Conservation (phyloP, 2,888 invertebrate genomes). For the Drosophila melanocephala region DNA sequence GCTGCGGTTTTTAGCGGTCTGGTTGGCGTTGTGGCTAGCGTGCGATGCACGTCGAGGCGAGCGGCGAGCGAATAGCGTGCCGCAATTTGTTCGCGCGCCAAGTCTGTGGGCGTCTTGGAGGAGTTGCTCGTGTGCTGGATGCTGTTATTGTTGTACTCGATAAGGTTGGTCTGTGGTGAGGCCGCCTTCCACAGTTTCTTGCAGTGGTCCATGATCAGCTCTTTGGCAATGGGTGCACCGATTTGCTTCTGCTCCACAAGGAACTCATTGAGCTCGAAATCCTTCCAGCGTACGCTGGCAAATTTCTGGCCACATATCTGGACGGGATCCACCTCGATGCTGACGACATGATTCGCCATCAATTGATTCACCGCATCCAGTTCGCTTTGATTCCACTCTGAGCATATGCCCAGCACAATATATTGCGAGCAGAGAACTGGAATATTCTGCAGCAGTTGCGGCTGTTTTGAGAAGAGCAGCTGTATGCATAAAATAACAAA, state of each 20-base stretch:
- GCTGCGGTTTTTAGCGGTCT: conserved; percentile 39
- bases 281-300: conserved; percentile 83
- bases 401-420: conserved; percentile 82
- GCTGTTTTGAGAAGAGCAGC: conserved; percentile 82
- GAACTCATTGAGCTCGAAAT: conserved; percentile 82
- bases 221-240: conserved; percentile 80
- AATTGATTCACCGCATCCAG: conserved; percentile 75
- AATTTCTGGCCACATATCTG: conserved; percentile 82
- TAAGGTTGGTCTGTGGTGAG: conserved; percentile 40
- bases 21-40: conserved; percentile 33
- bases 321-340: conserved; percentile 67
- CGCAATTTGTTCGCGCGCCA: conserved; percentile 74
- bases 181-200: conserved; percentile 76
- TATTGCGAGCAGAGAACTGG: conserved; percentile 81
- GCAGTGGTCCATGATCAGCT: conserved; percentile 83
- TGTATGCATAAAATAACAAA: conserved; percentile 33
- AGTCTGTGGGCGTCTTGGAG: conserved; percentile 62
- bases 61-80: conserved; percentile 72
- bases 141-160: conserved; percentile 63
- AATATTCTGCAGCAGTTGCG: conserved; percentile 76
- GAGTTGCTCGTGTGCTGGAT: conserved; percentile 40
- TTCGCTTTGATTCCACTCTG: conserved; percentile 81
- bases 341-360: conserved; percentile 75
- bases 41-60: conserved; percentile 75
- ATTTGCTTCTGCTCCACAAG: conserved; percentile 83